phyloP scores from a whole-genome alignment of 2,888 invertebrate genomes.

The Andrena minutula region DNA sequence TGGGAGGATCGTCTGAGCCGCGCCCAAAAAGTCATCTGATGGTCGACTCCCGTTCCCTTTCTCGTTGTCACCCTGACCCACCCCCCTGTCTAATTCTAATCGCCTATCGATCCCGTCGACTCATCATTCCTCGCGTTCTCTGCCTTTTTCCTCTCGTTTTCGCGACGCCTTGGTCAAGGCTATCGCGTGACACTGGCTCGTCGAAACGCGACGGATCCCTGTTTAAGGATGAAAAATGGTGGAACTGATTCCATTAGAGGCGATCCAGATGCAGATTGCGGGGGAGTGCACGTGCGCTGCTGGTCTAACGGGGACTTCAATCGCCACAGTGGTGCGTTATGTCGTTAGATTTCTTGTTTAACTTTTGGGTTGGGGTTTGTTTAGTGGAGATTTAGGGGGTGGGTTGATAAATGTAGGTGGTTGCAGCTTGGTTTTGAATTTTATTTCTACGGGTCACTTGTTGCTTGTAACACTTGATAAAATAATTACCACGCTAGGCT shows the following conservation, averaged over 20 bases:
- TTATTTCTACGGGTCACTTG: no score
- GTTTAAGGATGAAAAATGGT: conserved; percentile 33
- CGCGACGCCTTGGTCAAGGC: conserved; percentile 36
- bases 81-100: conserved; percentile 62
- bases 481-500: no score
- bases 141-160: not conserved
- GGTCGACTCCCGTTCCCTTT: conserved; percentile 10
- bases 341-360: not conserved
- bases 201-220: not conserved
- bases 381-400: no score
- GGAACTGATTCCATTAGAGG: conserved; percentile 29
- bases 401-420: no score
- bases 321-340: not conserved
- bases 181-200: conserved; percentile 41
- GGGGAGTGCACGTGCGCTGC: not conserved
- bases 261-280: conserved; percentile 1
- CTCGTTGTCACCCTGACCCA: not conserved
- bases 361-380: not conserved
- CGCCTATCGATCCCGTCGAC: conserved; percentile 54
- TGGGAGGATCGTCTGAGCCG: conserved; percentile 40
- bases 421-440: no score
- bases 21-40: conserved; percentile 54
- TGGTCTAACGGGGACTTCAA: not conserved
- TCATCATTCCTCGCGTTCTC: conserved; percentile 23
- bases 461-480: no score